Conservation (phyloP, 1,140 invertebrate species). For the Nebria ingens region DNA sequence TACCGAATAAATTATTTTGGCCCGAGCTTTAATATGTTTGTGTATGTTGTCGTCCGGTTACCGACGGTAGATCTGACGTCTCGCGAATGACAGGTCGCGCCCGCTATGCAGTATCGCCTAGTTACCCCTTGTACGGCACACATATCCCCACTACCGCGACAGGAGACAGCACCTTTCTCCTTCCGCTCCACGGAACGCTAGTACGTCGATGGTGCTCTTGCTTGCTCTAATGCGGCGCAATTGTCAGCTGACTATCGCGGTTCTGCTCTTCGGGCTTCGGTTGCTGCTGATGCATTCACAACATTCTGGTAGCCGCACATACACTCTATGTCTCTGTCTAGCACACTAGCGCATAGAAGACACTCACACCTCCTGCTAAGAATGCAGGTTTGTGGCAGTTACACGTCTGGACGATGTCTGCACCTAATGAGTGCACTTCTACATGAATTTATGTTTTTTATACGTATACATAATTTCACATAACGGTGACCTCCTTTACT, state of each 20-base stretch:
- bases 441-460: background rate
- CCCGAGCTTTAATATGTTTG: background rate
- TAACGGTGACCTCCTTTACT: background rate
- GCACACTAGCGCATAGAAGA: too few relatives aligned
- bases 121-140: slow-evolving; percentile 6
- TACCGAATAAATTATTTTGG: background rate
- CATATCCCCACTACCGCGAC: background rate
- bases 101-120: slow-evolving; percentile 6
- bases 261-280: too few relatives aligned
- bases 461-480: background rate
- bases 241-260: background rate
- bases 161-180: background rate
- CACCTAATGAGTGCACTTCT: background rate
- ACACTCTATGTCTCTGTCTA: background rate
- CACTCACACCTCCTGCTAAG: background rate
- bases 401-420: background rate
- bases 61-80: background rate
- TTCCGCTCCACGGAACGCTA: background rate
- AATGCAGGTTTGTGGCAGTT: background rate
- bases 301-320: too few relatives aligned
- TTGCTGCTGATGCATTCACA: background rate
- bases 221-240: background rate
- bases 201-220: background rate
- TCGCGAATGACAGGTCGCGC: slow-evolving; percentile 8
- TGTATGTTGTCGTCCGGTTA: background rate